Percentiles rank a stretch among this genome's conserved stretches.
Evolutionary conservation across 2,113 vertebrate genomes (phyloP).

Genomic region (Cryptomyrus ogoouensis): DNA sequence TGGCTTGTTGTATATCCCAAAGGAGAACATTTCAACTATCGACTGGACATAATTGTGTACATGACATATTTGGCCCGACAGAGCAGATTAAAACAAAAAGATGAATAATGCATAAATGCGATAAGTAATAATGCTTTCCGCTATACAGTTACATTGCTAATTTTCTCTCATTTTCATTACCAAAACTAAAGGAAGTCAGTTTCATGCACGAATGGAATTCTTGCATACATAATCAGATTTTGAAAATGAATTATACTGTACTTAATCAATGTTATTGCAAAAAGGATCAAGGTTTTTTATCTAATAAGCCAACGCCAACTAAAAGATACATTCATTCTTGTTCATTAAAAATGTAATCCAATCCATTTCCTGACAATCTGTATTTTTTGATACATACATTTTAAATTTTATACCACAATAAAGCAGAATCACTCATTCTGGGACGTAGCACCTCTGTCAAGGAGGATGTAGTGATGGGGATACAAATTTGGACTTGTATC

Average conservation of each 20-base stretch:
- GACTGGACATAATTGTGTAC: neutral
- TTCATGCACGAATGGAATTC: neutral
- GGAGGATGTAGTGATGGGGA: neutral
- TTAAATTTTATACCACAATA: neutral
- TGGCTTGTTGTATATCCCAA: neutral
- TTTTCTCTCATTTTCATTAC: neutral
- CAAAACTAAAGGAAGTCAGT: neutral
- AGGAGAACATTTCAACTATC: neutral
- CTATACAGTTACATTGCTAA: neutral
- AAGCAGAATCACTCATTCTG: neutral
- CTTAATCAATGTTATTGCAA: neutral
- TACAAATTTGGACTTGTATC: neutral
- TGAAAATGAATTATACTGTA: neutral
- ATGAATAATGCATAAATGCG: neutral
- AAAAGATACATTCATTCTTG: neutral
- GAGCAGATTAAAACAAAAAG: neutral
- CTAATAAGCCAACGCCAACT: neutral
- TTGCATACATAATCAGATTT: constrained; percentile 6
- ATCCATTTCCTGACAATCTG: neutral
- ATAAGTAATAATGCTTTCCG: neutral
- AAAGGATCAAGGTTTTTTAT: neutral
- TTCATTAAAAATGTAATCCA: neutral
- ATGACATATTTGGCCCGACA: neutral
- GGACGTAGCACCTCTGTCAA: neutral
- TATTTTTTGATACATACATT: neutral